Conservation (phyloP, 1,140 invertebrate genomes). For the Brachionus plicatilis region DNA sequence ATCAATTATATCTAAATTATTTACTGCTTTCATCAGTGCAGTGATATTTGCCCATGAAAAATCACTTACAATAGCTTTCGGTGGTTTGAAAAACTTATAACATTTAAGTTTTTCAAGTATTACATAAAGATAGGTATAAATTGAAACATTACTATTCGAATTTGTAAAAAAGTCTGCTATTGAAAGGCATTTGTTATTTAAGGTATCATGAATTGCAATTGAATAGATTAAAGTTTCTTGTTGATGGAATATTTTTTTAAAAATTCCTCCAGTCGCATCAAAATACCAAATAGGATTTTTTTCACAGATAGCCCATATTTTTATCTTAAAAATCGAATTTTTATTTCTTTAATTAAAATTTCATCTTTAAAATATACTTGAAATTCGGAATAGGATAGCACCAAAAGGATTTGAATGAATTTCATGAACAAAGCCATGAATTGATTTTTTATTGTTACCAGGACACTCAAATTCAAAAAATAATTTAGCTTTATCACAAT, state of each 20-base stretch:
- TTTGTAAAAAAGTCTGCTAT: neutral
- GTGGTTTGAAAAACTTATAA: too few relatives aligned
- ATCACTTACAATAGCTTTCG: neutral
- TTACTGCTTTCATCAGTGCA: neutral
- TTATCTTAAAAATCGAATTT: neutral
- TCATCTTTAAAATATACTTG: neutral
- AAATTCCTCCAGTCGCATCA: constrained; percentile 1
- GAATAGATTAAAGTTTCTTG: neutral
- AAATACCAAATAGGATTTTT: neutral
- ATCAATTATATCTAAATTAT: neutral
- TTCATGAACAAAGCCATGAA: neutral
- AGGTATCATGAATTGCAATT: neutral
- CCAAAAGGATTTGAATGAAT: neutral
- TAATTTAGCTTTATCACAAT: neutral
- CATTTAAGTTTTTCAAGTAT: too few relatives aligned
- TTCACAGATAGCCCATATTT: too few relatives aligned
- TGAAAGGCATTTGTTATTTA: neutral
- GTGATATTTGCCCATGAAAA: neutral
- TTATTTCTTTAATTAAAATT: neutral
- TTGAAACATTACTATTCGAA: neutral
- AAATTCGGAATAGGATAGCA: neutral
- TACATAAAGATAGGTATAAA: neutral
- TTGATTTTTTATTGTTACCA: neutral
- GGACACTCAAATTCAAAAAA: neutral
- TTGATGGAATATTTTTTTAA: neutral